phyloP scores from a whole-genome alignment of 2,797 vertebrate species.

The Sebastes aleutianus region DNA sequence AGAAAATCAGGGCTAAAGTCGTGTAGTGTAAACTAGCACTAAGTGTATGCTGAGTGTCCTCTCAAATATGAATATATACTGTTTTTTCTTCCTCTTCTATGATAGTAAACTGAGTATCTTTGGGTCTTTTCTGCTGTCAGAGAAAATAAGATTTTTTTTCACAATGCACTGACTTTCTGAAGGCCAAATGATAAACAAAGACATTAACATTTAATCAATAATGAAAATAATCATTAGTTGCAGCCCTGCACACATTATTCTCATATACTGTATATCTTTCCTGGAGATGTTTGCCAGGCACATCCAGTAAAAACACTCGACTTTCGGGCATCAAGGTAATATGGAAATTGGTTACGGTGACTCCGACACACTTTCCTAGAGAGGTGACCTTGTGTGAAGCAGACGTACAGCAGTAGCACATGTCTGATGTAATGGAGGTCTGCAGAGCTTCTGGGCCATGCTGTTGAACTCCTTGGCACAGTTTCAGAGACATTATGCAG shows the following conservation, averaged over 20 bases:
- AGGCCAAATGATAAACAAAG: too few species aligned
- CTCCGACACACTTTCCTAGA: not conserved
- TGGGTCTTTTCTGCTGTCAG: not conserved
- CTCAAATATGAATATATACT: not conserved
- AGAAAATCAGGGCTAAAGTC: too few species aligned
- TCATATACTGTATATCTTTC: not conserved
- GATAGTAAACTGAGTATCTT: not conserved
- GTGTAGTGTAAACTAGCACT: too few species aligned
- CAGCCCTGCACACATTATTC: not conserved
- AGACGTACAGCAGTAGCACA: not conserved
- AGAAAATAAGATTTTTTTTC: too few species aligned
- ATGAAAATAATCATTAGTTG: not conserved
- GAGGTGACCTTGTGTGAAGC: not conserved
- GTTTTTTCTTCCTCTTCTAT: not conserved
- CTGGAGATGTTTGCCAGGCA: not conserved
- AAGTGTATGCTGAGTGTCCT: not conserved
- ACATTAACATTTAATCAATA: not conserved
- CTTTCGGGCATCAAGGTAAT: not conserved
- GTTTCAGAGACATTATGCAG: not conserved
- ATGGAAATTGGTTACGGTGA: not conserved
- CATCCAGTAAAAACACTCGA: not conserved
- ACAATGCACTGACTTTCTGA: not conserved
- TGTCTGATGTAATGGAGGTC: not conserved
- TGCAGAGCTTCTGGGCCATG: not conserved
- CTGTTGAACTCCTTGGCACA: not conserved